Percentiles rank a stretch among this genome's conserved stretches.
phyloP scores from a whole-genome alignment of 2,797 vertebrate genomes.

The Anguilla megastoma region DNA sequence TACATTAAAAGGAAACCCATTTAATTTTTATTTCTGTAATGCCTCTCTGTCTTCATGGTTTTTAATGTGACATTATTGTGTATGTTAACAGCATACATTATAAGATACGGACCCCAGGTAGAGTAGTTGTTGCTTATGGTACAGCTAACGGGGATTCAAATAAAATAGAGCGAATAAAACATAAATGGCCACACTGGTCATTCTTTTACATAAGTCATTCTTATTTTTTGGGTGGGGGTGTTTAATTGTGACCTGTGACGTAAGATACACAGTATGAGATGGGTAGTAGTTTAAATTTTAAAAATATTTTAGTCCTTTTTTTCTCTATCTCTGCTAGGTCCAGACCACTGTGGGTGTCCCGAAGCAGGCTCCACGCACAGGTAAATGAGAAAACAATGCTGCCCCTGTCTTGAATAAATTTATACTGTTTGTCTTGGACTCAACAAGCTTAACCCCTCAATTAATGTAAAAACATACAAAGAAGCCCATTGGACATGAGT shows the following conservation, averaged over 20 bases:
- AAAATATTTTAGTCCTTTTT: background rate
- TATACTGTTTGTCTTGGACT: background rate
- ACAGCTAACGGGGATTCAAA: no score
- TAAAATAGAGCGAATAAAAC: no score
- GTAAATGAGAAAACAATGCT: conserved; percentile 50
- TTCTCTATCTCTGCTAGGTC: conserved; percentile 33
- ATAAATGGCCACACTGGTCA: background rate
- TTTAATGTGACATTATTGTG: background rate
- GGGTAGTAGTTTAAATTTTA: background rate
- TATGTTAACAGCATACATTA: background rate
- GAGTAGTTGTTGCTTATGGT: no score
- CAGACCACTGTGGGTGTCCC: conserved; percentile 50
- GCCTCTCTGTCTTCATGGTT: background rate
- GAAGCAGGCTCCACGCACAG: conserved; percentile 43
- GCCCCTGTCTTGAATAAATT: background rate
- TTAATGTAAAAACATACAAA: background rate
- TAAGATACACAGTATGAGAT: background rate
- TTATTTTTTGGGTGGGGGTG: background rate
- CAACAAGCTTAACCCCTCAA: background rate
- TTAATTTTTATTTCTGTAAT: background rate
- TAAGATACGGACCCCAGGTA: background rate
- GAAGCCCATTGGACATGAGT: no score
- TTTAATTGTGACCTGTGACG: background rate
- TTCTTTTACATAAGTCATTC: background rate
- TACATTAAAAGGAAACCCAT: background rate